A percentile compares a stretch with the other conserved stretches of the same genome.
Evolutionary conservation across 2,113 vertebrate genomes (phyloP).

Genomic region (Pholis gunnellus): DNA sequence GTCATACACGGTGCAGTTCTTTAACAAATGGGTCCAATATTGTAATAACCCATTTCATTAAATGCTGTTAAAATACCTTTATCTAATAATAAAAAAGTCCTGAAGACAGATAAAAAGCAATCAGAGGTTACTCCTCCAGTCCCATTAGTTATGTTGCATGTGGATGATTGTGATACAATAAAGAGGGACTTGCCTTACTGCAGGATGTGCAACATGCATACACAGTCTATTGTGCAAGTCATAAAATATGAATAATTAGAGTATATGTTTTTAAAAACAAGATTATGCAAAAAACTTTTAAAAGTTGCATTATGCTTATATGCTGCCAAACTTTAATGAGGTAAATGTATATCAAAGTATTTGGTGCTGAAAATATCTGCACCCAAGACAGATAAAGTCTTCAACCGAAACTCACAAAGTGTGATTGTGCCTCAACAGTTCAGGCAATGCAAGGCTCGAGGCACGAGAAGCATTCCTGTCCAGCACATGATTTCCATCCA

Average conservation of each 20-base stretch:
- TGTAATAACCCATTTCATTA: background rate
- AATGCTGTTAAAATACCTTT: background rate
- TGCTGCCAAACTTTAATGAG: background rate
- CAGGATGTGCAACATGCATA: conserved; percentile 23
- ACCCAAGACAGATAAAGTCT: background rate
- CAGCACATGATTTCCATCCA: conserved; percentile 32
- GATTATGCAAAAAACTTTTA: background rate
- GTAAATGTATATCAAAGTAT: background rate
- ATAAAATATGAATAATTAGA: background rate
- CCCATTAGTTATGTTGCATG: background rate
- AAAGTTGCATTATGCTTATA: background rate
- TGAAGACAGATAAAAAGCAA: background rate
- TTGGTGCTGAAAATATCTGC: background rate
- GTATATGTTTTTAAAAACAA: background rate
- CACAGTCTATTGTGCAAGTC: background rate
- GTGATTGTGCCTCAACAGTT: background rate
- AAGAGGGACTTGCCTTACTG: background rate
- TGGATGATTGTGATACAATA: background rate
- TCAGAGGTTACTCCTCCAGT: background rate
- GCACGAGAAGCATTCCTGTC: conserved; percentile 24
- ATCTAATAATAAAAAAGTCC: background rate
- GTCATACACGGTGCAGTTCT: background rate
- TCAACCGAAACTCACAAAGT: background rate
- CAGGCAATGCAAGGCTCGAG: conserved; percentile 32
- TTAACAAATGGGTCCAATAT: background rate